Percentiles rank a stretch among this genome's conserved stretches.
phyloP scores from a whole-genome alignment of 2,113 vertebrate species.

The Marcusenius ussheri region DNA sequence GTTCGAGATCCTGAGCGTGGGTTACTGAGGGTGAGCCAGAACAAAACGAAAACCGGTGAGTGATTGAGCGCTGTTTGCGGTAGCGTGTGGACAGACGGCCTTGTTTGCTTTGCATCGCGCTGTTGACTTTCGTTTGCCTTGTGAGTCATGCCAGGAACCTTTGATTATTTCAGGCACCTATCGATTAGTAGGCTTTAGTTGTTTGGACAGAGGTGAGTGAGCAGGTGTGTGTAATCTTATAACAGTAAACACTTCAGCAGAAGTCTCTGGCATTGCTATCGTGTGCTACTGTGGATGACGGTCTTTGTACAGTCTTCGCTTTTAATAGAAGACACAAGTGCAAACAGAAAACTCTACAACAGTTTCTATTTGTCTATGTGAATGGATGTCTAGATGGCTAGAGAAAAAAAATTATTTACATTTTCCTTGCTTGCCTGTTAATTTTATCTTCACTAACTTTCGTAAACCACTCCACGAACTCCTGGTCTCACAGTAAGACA shows the following conservation, averaged over 20 bases:
- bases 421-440: neutral
- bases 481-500: neutral
- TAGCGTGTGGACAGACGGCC: constrained; percentile 32
- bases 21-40: constrained; percentile 28
- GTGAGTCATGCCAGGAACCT: constrained; percentile 48
- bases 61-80: constrained; percentile 43
- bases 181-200: constrained; percentile 32
- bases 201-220: constrained; percentile 33
- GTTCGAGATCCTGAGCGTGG: constrained; percentile 27
- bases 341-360: neutral
- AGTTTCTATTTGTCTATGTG: neutral
- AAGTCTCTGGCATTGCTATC: constrained; percentile 16
- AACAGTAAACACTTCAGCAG: constrained; percentile 48
- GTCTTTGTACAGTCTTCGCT: neutral
- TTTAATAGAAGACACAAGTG: neutral
- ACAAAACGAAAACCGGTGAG: constrained; percentile 36
- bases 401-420: neutral
- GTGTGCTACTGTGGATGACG: neutral
- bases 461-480: neutral
- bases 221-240: constrained; percentile 48
- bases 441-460: neutral
- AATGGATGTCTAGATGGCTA: neutral
- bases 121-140: constrained; percentile 42
- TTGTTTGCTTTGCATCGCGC: constrained; percentile 43
- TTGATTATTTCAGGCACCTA: constrained; percentile 49